Base-by-base conservation (phyloP, 2,888 invertebrate genomes). In the Noctua janthe region DNA sequence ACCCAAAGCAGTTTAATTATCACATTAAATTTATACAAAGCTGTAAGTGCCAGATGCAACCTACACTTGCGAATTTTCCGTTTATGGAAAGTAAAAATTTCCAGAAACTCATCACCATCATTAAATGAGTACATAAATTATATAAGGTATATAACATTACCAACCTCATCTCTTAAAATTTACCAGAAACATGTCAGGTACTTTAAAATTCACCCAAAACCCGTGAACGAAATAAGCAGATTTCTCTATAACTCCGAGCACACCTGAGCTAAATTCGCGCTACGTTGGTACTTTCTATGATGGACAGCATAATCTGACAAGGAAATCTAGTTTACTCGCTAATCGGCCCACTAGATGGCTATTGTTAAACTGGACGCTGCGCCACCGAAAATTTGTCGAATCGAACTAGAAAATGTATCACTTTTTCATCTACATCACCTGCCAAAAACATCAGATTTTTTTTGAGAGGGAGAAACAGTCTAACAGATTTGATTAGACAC, bases 241-340 rank as follows among this genome's bases (percentile, higher is more conserved):
- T 87, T 91, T 88, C 84, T 89, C 75, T 78, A 81, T 76, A 81
- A 90, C 88, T 87, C 77, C 76, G 82, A 73, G 82, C 84, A 83
- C 89, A 91, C 91, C 91, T 91, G 91, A 87, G 87, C 90, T 91
- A 91, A 93, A 93, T 92, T 91, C 91, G 88, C 90, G 88, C 87
- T 91, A 91, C 92, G 92, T 94, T 90, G 90, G 90, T 69, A 17
- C 77, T 90, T 91, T 92, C 91, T 93, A 94, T 95, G 94, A 95
- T 88, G 92, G 94, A 94, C 94, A 93, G 92, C 91, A 94, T 95
- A 94, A 95, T 95, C 94, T 94, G 92, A 93, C 93, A 93, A 94
- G 94, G 92, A 95, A 96, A 96, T 96, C 94, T 94, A 95, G 94
- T 96, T 96, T 94, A 92, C 92, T 90, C 90, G 93, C 93, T 94